phyloP scores from a whole-genome alignment of 37 sponge, comb jelly and placozoan genomes.

The Bolinopsis microptera region DNA sequence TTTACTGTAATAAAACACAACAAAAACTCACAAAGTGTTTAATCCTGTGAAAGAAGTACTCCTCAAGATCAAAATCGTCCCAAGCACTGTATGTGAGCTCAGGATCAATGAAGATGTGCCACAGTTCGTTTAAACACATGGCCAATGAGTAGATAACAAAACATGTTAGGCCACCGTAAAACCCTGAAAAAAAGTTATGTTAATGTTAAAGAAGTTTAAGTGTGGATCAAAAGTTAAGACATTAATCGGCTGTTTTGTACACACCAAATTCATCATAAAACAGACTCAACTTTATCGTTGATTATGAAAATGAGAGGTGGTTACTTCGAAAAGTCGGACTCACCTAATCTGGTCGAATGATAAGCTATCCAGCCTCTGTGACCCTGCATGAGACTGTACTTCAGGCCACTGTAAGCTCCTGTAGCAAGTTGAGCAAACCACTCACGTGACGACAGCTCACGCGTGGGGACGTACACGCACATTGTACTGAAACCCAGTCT shows the following conservation, averaged over 20 bases:
- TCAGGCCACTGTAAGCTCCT: slow-evolving; percentile 23
- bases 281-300: too few species aligned
- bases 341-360: not conserved
- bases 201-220: too few species aligned
- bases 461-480: not conserved
- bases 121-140: not conserved
- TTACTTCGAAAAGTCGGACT: too few species aligned
- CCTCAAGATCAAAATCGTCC: slow-evolving; percentile 20
- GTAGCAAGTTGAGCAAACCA: not conserved
- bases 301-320: too few species aligned
- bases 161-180: not conserved
- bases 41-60: not conserved
- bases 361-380: slow-evolving; percentile 23
- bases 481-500: slow-evolving; percentile 17
- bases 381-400: slow-evolving; percentile 5
- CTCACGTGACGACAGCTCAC: slow-evolving; percentile 25
- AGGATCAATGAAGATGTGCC: slow-evolving; percentile 2
- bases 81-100: slow-evolving; percentile 29
- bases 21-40: slow-evolving; percentile 13
- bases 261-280: too few species aligned
- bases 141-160: not conserved
- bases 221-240: too few species aligned
- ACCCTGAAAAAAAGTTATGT: too few species aligned
- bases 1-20: too few species aligned
- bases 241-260: too few species aligned